Conservation (phyloP, 64 coral and sea anemone genomes). For the Montipora efflorescens region DNA sequence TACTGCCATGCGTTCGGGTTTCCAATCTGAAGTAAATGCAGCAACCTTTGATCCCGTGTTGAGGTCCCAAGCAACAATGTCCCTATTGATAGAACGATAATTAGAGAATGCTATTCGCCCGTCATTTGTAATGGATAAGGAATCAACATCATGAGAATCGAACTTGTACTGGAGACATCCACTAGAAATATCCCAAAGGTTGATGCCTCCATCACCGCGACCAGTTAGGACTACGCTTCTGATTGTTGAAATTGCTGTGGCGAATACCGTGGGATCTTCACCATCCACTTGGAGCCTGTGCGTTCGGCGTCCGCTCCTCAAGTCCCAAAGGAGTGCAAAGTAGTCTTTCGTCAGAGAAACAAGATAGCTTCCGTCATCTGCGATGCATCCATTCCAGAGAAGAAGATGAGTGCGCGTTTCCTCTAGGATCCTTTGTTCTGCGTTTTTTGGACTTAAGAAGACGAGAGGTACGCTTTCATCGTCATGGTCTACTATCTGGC, state of each 20-base stretch:
- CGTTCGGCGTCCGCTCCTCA: slow-evolving; percentile 8
- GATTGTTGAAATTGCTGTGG: slow-evolving; percentile 32
- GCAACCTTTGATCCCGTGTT: slow-evolving; percentile 36
- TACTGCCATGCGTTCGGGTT: slow-evolving; percentile 43
- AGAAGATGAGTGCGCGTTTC: background rate
- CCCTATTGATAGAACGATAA: slow-evolving; percentile 48
- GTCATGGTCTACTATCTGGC: slow-evolving; percentile 26
- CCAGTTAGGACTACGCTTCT: slow-evolving; percentile 35
- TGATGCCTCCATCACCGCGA: slow-evolving; percentile 56
- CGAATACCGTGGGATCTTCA: slow-evolving; percentile 24
- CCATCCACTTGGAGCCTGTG: slow-evolving; percentile 19
- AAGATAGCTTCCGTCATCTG: slow-evolving; percentile 41
- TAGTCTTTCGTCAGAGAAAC: slow-evolving; percentile 27
- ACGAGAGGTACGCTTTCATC: slow-evolving; percentile 22
- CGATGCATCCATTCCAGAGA: slow-evolving; percentile 21
- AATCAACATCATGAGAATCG: slow-evolving; percentile 33
- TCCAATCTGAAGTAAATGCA: slow-evolving; percentile 69
- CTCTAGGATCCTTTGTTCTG: slow-evolving; percentile 51
- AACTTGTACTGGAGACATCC: slow-evolving; percentile 24
- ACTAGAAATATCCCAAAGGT: slow-evolving; percentile 54
- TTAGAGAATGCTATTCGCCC: slow-evolving; percentile 45
- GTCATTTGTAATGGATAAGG: slow-evolving; percentile 27
- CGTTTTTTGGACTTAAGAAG: slow-evolving; percentile 6
- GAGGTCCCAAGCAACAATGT: slow-evolving; percentile 60
- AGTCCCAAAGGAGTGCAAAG: slow-evolving; percentile 57